Evolutionary conservation across 2,113 vertebrate genomes (phyloP).

Genomic region (Salvelinus alpinus): DNA sequence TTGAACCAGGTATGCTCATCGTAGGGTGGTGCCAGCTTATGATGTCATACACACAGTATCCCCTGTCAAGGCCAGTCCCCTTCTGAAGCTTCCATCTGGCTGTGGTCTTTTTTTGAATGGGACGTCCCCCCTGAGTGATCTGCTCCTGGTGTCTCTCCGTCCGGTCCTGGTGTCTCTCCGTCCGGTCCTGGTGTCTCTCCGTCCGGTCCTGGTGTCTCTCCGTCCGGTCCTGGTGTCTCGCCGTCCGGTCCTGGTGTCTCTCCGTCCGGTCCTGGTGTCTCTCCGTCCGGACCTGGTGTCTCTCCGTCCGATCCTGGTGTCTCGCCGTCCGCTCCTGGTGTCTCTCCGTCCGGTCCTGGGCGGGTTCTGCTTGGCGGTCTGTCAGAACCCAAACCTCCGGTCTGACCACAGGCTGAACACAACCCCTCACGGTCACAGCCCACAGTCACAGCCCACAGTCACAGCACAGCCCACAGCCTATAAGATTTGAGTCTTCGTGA

Average conservation of each 20-base stretch:
- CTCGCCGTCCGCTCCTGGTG: too few species aligned
- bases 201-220: too few species aligned
- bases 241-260: too few species aligned
- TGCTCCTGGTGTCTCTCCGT: background rate
- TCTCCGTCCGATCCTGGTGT: too few species aligned
- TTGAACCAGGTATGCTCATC: background rate
- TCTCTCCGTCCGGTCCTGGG: slow-evolving; percentile 21
- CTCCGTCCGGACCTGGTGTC: too few species aligned
- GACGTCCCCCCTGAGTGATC: slow-evolving; percentile 29
- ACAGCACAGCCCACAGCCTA: slow-evolving; percentile 8
- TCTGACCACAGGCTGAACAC: slow-evolving; percentile 46
- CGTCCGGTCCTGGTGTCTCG: background rate
- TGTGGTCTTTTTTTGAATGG: slow-evolving; percentile 8
- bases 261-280: too few species aligned
- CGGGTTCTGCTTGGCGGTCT: slow-evolving; percentile 36
- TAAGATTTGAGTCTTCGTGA: slow-evolving; percentile 49
- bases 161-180: slow-evolving; percentile 3
- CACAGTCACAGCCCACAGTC: slow-evolving; percentile 37
- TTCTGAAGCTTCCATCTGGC: background rate
- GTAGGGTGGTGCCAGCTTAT: background rate
- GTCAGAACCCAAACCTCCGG: slow-evolving; percentile 16
- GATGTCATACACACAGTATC: background rate
- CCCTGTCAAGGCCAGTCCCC: background rate
- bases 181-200: too few species aligned
- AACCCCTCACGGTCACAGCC: slow-evolving; percentile 36